phyloP scores from a whole-genome alignment of 2,797 vertebrate species.

The Phaenicophaeus curvirostris region DNA sequence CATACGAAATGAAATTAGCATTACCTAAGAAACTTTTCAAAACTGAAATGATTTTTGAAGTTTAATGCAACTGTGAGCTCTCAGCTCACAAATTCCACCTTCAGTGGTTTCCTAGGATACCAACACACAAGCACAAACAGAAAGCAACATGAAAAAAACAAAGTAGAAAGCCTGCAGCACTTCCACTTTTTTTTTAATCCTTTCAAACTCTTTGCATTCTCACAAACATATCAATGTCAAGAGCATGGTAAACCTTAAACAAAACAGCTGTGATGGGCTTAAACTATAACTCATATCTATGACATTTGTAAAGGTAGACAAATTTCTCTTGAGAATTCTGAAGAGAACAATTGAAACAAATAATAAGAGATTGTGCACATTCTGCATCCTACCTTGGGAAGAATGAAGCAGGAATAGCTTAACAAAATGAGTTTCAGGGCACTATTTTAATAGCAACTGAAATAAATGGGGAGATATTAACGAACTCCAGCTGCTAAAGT shows the following conservation, averaged over 20 bases:
- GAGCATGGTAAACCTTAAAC: not conserved
- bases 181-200: not conserved
- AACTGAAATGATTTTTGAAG: not conserved
- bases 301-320: not conserved
- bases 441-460: not conserved
- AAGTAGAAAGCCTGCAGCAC: not conserved
- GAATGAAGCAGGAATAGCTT: not conserved
- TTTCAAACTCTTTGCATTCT: slow-evolving; percentile 1
- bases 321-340: not conserved
- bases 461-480: not conserved
- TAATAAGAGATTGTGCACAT: not conserved
- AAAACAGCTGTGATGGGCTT: not conserved
- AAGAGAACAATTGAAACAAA: not conserved
- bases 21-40: slow-evolving; percentile 5
- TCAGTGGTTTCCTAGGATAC: slow-evolving; percentile 51
- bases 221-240: not conserved
- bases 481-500: not conserved
- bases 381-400: not conserved
- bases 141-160: slow-evolving; percentile 25
- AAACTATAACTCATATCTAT: not conserved
- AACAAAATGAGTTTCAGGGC: not conserved
- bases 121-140: not conserved
- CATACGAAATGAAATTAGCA: not conserved
- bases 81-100: not conserved
- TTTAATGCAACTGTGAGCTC: not conserved